A percentile compares a stretch with the other conserved stretches of the same genome.
phyloP scores from a whole-genome alignment of 1,140 invertebrate species.

The Psilanteris sp. region DNA sequence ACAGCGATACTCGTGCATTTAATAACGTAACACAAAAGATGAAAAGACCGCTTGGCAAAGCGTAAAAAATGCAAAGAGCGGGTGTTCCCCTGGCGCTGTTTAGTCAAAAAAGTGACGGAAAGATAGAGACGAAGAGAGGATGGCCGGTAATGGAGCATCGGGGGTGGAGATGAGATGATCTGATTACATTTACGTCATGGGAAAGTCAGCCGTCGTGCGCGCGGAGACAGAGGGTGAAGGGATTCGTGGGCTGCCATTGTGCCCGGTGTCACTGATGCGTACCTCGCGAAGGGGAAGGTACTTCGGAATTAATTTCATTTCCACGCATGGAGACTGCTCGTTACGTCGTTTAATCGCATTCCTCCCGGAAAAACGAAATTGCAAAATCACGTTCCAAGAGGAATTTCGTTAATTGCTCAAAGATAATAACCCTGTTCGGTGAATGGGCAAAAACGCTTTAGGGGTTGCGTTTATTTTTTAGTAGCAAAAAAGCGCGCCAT shows the following conservation, averaged over 20 bases:
- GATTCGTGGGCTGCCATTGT: conserved; percentile 73
- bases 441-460: conserved; percentile 10
- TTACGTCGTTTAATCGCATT: conserved; percentile 62
- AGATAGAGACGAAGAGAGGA: conserved; percentile 23
- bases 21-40: conserved; percentile 54
- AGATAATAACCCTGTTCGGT: conserved; percentile 42
- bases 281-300: conserved; percentile 66
- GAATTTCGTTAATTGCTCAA: conserved; percentile 59
- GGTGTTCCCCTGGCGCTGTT: conserved; percentile 40
- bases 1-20: conserved; percentile 46
- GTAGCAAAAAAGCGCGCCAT: neutral
- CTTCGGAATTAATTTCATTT: conserved; percentile 73
- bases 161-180: conserved; percentile 71
- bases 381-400: conserved; percentile 53
- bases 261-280: conserved; percentile 70
- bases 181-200: conserved; percentile 77
- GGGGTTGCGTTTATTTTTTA: conserved; percentile 8
- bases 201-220: conserved; percentile 70
- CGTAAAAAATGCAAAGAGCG: conserved; percentile 50
- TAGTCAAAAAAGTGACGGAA: conserved; percentile 50
- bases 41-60: conserved; percentile 47
- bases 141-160: conserved; percentile 64
- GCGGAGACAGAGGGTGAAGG: neutral
- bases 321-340: conserved; percentile 68
- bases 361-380: conserved; percentile 55